Base-by-base conservation (phyloP, 2,797 vertebrate species). In the Potorous gilbertii region DNA sequence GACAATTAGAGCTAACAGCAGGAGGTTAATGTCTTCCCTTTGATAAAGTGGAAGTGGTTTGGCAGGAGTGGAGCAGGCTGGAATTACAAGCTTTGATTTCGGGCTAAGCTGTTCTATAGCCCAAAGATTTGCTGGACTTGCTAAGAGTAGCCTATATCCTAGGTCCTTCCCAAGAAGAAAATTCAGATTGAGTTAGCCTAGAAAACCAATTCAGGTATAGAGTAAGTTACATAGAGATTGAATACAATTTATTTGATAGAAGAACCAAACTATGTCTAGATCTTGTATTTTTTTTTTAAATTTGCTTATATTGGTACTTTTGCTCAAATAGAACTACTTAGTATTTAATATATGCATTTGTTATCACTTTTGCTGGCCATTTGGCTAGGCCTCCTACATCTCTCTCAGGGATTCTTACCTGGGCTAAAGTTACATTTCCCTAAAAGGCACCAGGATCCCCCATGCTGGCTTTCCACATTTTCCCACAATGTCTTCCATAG, bases 1-100 rank as follows among this genome's bases (percentile, higher is more conserved):
- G 9, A 54, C 95, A 97, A 96, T 95, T 94, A 94, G 91, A 46
- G 91, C n/a, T 89, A 57, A 55, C 31, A 95, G 59, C 91, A 13
- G 74, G 94, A 92, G 94, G 55, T 93, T 95, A 96, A 92, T 93
- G 56, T 91, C 92, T 91, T 96, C 81, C 91, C 55, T 55, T 29
- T 94, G 95, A 94, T 95, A 91, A 87, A 94, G 54, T 90, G 55
- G 95, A 94, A 74, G 92, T 93, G 74, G 74, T 40, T 40, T 87
- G 74, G 40, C 40, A 87, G 9, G 21, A 87, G 21, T 87, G 31
- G 24, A 94, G 14, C 13, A 95, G 55, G 27, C 46, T 94, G 90
- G 40, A 96, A 66, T 66, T n/a, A 91, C 93, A 40, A 62, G 74
- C 40, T 56, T 94, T 34, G 94, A 90, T 93, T 40, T 56, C 91